phyloP scores from a whole-genome alignment of 1,140 invertebrate species.

The Caenorhabditis inopinata region DNA sequence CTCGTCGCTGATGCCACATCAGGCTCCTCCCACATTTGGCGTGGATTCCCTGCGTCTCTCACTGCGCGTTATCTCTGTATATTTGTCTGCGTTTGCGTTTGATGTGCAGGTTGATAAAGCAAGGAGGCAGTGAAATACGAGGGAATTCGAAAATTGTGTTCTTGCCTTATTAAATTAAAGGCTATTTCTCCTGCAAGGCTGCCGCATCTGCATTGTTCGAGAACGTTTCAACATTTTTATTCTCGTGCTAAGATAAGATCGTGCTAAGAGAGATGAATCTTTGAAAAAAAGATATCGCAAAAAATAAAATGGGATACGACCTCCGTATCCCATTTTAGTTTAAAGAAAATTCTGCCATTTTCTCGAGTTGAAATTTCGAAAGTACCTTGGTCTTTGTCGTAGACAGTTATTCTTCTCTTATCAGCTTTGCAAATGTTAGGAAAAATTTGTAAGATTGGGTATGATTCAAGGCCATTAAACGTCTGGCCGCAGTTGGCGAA shows the following conservation, averaged over 20 bases:
- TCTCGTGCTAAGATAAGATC: no score
- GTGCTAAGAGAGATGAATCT: no score
- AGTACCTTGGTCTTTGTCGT: background rate
- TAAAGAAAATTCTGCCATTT: background rate
- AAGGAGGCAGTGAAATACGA: background rate
- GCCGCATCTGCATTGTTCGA: no score
- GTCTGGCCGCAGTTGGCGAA: no score
- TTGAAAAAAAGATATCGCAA: no score
- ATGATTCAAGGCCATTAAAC: no score
- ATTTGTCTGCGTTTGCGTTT: background rate
- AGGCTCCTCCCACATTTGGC: conserved; percentile 11
- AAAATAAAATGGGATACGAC: background rate
- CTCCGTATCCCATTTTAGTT: background rate
- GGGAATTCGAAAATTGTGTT: background rate
- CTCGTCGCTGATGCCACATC: background rate
- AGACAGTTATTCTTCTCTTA: conserved; percentile 4
- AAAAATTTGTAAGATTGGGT: background rate
- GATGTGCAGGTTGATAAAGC: background rate
- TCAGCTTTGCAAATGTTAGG: background rate
- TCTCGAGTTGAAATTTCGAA: background rate
- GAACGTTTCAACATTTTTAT: no score
- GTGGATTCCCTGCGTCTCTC: conserved; percentile 7
- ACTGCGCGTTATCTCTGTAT: background rate
- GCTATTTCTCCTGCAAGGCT: no score
- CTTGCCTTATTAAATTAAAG: no score